Base-by-base conservation (phyloP, 2,888 invertebrate genomes). In the Tetranychus truncatus region DNA sequence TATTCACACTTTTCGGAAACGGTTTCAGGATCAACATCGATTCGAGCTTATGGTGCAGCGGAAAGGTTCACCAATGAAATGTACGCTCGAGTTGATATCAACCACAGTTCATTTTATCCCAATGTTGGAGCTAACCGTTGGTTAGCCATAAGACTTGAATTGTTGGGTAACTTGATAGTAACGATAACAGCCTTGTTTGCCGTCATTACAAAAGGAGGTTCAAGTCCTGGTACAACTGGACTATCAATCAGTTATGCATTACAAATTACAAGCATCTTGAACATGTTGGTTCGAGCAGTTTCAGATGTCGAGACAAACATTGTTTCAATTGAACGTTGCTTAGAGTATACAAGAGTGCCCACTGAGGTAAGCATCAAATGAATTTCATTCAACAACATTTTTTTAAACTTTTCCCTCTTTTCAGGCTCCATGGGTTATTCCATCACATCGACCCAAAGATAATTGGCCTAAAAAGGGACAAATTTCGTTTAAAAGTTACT, bases 401-500 rank as follows among this genome's bases (percentile, higher is more conserved):
- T 15, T 9, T 15, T 1, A 7, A 55, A 55, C 3, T 55, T 7
- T 55, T 46, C 4, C 55, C 4, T 55, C 15, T 55, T 15, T 15
- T 55, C 15, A 55, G 55, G 55, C 55, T 55, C 55, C 55, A 55
- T 55, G 55, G 55, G 15, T 55, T 15, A 55, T 55, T 7, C 55
- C 55, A 55, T 55, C 55, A 55, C 55, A 55, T 55, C 55, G 55
- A 55, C 55, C 55, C 55, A 55, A 55, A 55, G 55, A 55, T 15
- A 84, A 87, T 66, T 96, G 96, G 96, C 95, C 96, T 3, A 85
- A 86, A 76, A 84, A 86, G 66, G 95, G 95, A 76, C 85, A 87
- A 69, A 89, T 96, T 66, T 87, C 87, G 79, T 91, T 96, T 82
- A 87, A 88, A 78, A 86, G 91, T 79, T 91, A 90, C 82, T 88